phyloP scores from a whole-genome alignment of 2,113 vertebrate genomes.

The Eulacestoma nigropectus region DNA sequence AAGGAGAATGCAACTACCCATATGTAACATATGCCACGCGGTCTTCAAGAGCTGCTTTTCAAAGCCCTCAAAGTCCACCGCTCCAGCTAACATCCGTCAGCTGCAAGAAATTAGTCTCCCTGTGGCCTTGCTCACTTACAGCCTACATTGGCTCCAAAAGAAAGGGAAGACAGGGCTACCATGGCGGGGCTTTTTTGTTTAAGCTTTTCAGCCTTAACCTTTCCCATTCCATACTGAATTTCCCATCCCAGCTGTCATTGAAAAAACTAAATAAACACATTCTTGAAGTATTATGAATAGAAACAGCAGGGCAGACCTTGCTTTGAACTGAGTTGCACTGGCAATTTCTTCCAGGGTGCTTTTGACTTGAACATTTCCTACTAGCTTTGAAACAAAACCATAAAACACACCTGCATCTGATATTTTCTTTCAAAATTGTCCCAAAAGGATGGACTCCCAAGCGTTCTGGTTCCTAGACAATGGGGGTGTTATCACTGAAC shows the following conservation, averaged over 20 bases:
- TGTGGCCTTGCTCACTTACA: background rate
- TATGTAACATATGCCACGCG: background rate
- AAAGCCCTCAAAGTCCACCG: background rate
- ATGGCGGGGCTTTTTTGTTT: background rate
- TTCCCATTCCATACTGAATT: background rate
- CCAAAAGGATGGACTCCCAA: background rate
- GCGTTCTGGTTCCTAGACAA: background rate
- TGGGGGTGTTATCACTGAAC: background rate
- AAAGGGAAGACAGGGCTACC: background rate
- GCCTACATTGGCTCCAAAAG: background rate
- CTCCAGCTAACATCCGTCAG: background rate
- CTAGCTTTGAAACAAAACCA: background rate
- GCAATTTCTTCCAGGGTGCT: background rate
- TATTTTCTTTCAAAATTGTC: background rate
- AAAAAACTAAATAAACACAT: conserved; percentile 4
- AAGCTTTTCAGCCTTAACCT: background rate
- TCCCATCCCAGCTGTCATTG: background rate
- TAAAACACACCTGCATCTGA: background rate
- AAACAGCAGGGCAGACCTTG: background rate
- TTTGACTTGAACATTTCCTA: background rate
- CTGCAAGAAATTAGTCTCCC: background rate
- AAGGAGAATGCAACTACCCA: background rate
- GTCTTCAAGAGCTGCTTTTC: background rate
- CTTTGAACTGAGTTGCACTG: background rate
- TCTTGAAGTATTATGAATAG: background rate